Conservation (phyloP, 2,888 invertebrate species). For the Melikaiella ostensackeni region DNA sequence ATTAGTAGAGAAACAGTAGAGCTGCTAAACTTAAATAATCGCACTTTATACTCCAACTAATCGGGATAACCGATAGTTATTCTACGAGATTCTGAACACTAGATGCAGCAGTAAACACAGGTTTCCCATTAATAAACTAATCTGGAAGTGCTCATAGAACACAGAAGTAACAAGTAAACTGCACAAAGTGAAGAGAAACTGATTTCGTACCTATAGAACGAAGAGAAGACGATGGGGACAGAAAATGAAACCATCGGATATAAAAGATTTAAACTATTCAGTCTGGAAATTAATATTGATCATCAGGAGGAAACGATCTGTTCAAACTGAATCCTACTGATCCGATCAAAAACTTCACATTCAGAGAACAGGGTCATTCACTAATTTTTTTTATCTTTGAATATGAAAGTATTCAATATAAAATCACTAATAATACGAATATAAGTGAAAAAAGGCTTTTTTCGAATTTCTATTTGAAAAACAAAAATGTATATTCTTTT, state of each 20-base stretch:
- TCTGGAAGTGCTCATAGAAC: slow-evolving; percentile 8
- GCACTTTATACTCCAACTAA: background rate
- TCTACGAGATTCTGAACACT: background rate
- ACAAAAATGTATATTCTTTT: no score
- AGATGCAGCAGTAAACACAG: background rate
- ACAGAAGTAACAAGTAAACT: slow-evolving; percentile 13
- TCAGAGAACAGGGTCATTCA: no score
- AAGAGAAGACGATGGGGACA: background rate
- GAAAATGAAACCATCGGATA: background rate
- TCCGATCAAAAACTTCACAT: background rate
- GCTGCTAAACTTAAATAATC: slow-evolving; percentile 15
- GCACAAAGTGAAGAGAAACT: background rate
- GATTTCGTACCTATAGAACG: background rate
- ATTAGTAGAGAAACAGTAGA: background rate
- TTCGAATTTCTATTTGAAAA: no score
- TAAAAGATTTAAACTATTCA: background rate
- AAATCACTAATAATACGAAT: no score
- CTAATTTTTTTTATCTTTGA: no score
- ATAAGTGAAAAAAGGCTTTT: no score
- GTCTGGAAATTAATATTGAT: background rate
- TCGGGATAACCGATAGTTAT: background rate
- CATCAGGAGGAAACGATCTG: background rate
- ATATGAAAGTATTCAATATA: no score
- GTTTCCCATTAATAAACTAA: slow-evolving; percentile 2
- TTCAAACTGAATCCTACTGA: background rate